Evolutionary conservation across 2,888 invertebrate species (phyloP).

Genomic region (Brassicogethes aeneus): DNA sequence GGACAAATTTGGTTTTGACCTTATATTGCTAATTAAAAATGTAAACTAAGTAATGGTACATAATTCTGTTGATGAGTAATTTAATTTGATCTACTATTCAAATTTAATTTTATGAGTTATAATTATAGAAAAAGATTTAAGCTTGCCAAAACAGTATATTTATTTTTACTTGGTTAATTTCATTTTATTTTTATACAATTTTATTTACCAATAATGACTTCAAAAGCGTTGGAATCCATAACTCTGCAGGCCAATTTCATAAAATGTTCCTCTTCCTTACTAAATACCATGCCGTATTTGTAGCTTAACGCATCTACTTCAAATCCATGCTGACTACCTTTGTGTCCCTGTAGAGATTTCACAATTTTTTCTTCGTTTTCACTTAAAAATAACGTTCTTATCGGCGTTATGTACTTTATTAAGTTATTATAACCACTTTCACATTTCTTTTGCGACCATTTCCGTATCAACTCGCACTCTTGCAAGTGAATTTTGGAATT

Average conservation of each 20-base stretch:
- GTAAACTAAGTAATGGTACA: too few species aligned
- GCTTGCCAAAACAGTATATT: too few species aligned
- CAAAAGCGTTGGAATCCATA: not conserved
- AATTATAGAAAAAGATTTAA: too few species aligned
- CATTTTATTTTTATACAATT: not conserved
- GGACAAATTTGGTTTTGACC: too few species aligned
- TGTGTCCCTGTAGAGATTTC: not conserved
- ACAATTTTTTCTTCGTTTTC: not conserved
- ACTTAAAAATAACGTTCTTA: not conserved
- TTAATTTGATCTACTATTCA: too few species aligned
- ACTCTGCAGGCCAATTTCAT: not conserved
- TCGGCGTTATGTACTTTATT: not conserved
- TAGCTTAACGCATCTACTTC: not conserved
- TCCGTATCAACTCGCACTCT: not conserved
- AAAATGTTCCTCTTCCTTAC: not conserved
- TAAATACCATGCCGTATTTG: not conserved
- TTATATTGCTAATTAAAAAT: too few species aligned
- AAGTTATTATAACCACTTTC: not conserved
- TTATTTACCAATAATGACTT: not conserved
- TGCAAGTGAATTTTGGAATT: not conserved
- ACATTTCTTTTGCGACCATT: not conserved
- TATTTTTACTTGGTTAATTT: too few species aligned
- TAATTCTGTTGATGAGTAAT: too few species aligned
- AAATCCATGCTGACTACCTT: not conserved
- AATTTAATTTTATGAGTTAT: too few species aligned